A percentile compares a stretch with the other conserved stretches of the same genome.
phyloP scores from a whole-genome alignment of 2,797 vertebrate genomes.

The Pseudopleuronectes americanus region DNA sequence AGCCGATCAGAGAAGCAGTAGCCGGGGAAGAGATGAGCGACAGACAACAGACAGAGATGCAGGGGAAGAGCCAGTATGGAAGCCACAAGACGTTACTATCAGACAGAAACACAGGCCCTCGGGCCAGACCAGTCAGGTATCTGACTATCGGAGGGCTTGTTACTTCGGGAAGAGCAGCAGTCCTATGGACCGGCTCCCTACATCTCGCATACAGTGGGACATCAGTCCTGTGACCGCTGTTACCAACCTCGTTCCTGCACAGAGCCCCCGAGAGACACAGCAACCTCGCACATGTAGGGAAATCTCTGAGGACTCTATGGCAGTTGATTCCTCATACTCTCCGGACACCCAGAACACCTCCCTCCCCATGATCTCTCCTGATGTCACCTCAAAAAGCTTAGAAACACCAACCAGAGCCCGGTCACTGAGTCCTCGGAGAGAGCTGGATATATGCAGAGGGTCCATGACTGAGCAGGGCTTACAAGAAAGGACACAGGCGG shows the following conservation, averaged over 20 bases:
- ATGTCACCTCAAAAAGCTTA: conserved; percentile 51
- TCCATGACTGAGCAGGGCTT: conserved; percentile 58
- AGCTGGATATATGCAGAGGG: conserved; percentile 45
- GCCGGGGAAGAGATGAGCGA: conserved; percentile 40
- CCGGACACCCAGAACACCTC: conserved; percentile 80
- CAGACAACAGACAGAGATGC: conserved; percentile 50
- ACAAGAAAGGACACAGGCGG: conserved; percentile 36
- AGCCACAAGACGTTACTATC: conserved; percentile 81
- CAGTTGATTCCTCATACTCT: conserved; percentile 63
- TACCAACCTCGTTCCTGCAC: conserved; percentile 75
- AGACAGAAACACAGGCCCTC: conserved; percentile 76
- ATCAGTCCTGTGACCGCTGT: conserved; percentile 83
- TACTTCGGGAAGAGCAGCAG: conserved; percentile 87
- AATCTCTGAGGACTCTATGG: conserved; percentile 59
- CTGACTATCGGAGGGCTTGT: conserved; percentile 83
- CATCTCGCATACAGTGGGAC: conserved; percentile 82
- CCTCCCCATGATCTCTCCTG: conserved; percentile 71
- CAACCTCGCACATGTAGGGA: conserved; percentile 41
- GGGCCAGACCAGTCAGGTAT: conserved; percentile 72
- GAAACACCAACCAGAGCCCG: conserved; percentile 45
- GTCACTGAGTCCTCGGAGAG: conserved; percentile 58
- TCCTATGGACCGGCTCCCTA: conserved; percentile 76
- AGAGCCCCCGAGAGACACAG: conserved; percentile 54
- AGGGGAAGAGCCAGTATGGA: conserved; percentile 80
- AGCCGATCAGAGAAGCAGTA: conserved; percentile 48